Evolutionary conservation across 2,797 vertebrate genomes (phyloP).

Genomic region (Enteromius radiatus): DNA sequence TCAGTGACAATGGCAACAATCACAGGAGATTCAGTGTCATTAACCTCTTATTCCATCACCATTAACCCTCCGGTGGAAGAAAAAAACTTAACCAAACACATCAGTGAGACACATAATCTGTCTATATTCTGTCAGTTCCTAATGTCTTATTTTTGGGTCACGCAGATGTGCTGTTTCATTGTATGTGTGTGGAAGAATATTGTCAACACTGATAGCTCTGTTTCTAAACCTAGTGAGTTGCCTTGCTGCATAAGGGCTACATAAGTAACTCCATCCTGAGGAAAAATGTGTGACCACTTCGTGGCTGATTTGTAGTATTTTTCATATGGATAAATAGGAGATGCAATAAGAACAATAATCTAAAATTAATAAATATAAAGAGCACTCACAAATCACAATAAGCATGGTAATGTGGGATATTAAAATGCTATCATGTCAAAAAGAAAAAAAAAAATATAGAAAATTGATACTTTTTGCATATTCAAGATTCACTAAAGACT

Average conservation of each 20-base stretch:
- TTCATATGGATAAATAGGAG: background rate
- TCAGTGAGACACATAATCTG: slow-evolving; percentile 46
- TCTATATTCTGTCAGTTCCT: slow-evolving; percentile 45
- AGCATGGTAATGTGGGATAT: background rate
- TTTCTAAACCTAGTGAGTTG: slow-evolving; percentile 12
- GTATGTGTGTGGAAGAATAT: slow-evolving; percentile 18
- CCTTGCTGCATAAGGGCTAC: background rate
- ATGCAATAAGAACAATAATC: background rate
- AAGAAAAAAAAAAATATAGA: background rate
- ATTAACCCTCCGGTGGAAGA: slow-evolving; percentile 49
- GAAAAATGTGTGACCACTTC: background rate
- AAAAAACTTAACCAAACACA: slow-evolving; percentile 34
- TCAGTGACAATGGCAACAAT: slow-evolving; percentile 51
- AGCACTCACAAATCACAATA: background rate
- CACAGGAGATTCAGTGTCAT: slow-evolving; percentile 49
- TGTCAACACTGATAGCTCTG: slow-evolving; percentile 16
- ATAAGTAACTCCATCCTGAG: background rate
- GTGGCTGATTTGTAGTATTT: background rate
- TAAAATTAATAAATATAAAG: background rate
- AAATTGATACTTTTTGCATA: background rate
- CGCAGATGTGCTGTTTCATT: slow-evolving; percentile 39
- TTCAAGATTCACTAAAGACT: background rate
- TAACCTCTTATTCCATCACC: slow-evolving; percentile 48
- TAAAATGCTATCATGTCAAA: background rate
- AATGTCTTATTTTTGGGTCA: slow-evolving; percentile 45